phyloP scores from a whole-genome alignment of 2,888 invertebrate species.

The Agriopis marginaria region DNA sequence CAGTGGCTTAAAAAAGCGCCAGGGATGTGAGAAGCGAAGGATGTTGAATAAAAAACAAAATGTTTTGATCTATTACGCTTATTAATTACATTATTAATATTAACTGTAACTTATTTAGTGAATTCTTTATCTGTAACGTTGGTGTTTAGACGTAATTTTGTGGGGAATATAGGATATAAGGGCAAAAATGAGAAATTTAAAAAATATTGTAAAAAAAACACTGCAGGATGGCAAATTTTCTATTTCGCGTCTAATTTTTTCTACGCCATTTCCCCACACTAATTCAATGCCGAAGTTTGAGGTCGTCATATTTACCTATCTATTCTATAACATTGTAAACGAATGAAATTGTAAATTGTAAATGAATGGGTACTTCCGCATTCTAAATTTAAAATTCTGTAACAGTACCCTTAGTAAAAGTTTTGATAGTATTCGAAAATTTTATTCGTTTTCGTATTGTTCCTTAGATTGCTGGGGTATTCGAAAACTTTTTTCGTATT shows the following conservation, averaged over 20 bases:
- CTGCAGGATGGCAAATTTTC: slow-evolving; percentile 31
- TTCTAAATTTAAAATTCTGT: not conserved
- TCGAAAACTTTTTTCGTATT: too few species aligned
- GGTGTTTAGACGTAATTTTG: slow-evolving; percentile 74
- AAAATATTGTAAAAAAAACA: slow-evolving; percentile 21
- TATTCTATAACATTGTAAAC: not conserved
- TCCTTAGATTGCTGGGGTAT: too few species aligned
- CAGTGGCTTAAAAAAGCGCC: slow-evolving; percentile 58
- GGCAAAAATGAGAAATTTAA: slow-evolving; percentile 33
- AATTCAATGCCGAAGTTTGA: slow-evolving; percentile 18
- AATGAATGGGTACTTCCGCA: not conserved
- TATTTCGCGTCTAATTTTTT: slow-evolving; percentile 20
- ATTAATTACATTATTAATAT: slow-evolving; percentile 81
- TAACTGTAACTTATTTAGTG: slow-evolving; percentile 78
- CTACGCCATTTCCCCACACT: slow-evolving; percentile 21
- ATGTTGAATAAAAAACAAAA: slow-evolving; percentile 69
- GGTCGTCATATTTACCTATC: not conserved
- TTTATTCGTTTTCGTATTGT: too few species aligned
- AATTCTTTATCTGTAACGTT: slow-evolving; percentile 78
- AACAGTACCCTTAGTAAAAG: too few species aligned
- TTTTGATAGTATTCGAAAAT: too few species aligned
- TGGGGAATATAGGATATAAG: slow-evolving; percentile 53
- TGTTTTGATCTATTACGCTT: slow-evolving; percentile 86
- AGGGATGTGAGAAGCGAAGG: slow-evolving; percentile 44
- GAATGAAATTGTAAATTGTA: not conserved